Evolutionary conservation across 2,888 invertebrate genomes (phyloP), one percentile per base, ranked within the genome.

Genomic region (Phorcus lineatus): DNA sequence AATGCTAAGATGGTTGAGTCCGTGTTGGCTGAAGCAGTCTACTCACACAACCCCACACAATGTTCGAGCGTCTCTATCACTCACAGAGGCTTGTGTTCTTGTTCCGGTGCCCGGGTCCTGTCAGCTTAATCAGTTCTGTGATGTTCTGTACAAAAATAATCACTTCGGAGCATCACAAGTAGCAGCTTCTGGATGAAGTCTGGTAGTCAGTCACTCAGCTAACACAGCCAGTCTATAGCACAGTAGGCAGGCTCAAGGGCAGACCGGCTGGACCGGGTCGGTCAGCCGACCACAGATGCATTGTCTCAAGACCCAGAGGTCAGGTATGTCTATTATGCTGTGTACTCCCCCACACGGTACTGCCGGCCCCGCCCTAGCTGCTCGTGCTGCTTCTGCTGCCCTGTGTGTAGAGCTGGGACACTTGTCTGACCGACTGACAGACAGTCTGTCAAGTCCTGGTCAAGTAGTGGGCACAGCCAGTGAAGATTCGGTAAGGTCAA

Each of bases 191-290:
- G 19, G 36, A 19, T 19, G n/a, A 36, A 28, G n/a, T 67, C 31
- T 7, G 40, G 31, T 47, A 47, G 47, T 47, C 47, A 47, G 47
- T 47, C 47, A 47, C 47, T 47, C 47, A 47, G 19, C 36, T 40
- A 17, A 70, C 70, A 70, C 70, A 70, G 70, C 70, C 70, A 70
- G 70, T 70, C 70, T 70, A 70, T 70, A 70, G 70, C 70, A 70
- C 70, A 36, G 40, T 70, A 19, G 47, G 36, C 70, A 70, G 31
- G 16, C 70, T 36, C 31, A 36, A 36, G 13, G 70, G n/a, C 70
- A 70, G 70, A n/a, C 70, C 28, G 16, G 36, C 70, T 17, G 16
- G 40, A 31, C 6, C 28, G 4, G 31, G 40, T 16, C 36, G 2
- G 4, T 40, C 40, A 16, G 70, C 36, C 19, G 36, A 70, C 19